Percentiles rank a stretch among this genome's conserved stretches.
Conservation (phyloP, 53 echinoderm and acorn worm species). For the Paelopatides confundens region DNA sequence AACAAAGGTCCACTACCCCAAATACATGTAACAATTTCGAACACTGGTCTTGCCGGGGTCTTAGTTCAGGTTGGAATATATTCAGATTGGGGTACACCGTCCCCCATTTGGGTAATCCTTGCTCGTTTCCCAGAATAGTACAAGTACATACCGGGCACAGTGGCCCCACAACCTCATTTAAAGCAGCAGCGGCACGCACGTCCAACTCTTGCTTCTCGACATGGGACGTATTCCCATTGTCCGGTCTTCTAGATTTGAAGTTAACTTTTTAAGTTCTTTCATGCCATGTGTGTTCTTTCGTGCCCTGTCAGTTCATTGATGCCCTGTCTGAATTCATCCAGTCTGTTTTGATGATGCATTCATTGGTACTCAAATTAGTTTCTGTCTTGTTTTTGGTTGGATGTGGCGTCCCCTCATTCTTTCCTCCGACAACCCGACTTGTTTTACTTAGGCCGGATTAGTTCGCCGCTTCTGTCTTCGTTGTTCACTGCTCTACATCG, state of each 20-base stretch:
- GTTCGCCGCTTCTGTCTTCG: background rate
- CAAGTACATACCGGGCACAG: background rate
- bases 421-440: no score
- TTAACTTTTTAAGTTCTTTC: no score
- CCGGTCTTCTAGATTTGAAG: background rate
- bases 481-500: background rate
- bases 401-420: background rate
- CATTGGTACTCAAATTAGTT: background rate
- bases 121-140: no score
- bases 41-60: no score
- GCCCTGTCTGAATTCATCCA: background rate
- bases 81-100: no score
- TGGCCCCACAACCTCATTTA: background rate
- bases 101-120: no score
- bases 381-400: background rate
- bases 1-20: no score
- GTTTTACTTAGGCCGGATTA: background rate
- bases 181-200: background rate
- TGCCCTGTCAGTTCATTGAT: background rate
- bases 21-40: no score
- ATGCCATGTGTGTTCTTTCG: no score
- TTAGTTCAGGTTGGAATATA: background rate
- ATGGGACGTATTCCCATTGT: background rate
- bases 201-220: background rate
- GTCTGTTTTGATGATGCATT: background rate